These are phyloP conservation scores for Peribatodes rhomboidaria DNA, from an alignment of 2,888 invertebrate genomes.

Conservation along the genomic window DNA sequence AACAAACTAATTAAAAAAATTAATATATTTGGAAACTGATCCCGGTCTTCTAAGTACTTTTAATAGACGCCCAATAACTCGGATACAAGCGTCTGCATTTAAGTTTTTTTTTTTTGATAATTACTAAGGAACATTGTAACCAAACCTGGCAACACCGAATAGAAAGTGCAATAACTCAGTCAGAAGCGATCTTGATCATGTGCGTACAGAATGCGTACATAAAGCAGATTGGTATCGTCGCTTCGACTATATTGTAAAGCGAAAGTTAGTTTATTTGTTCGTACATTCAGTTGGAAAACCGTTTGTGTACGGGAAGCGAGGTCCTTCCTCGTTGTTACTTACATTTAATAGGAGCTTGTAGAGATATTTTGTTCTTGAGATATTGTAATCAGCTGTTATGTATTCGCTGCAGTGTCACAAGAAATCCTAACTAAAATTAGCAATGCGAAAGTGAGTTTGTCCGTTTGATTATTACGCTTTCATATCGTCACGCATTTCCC, in stretches of 20 bases:
- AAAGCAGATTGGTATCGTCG: constrained; percentile 40
- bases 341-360: not conserved
- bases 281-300: constrained; percentile 19
- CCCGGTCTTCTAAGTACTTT: too few species aligned
- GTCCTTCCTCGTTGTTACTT: constrained; percentile 27
- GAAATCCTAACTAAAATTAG: too few species aligned
- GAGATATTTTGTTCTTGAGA: not conserved
- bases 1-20: too few species aligned
- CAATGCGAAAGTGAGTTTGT: too few species aligned
- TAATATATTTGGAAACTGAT: too few species aligned
- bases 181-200: constrained; percentile 56
- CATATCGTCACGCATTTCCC: too few species aligned
- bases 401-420: too few species aligned
- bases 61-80: not conserved
- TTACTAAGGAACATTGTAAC: not conserved
- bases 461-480: too few species aligned
- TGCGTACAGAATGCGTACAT: constrained; percentile 40
- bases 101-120: not conserved
- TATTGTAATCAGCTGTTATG: too few species aligned
- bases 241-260: constrained; percentile 39
- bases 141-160: constrained; percentile 38
- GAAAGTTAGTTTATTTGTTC: constrained; percentile 44
- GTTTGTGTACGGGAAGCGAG: constrained; percentile 16
- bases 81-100: not conserved
- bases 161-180: constrained; percentile 60